Evolutionary conservation across 2,797 vertebrate species (phyloP), one percentile per base, ranked within the genome.

Genomic region (Enteromius trimaculatus): DNA sequence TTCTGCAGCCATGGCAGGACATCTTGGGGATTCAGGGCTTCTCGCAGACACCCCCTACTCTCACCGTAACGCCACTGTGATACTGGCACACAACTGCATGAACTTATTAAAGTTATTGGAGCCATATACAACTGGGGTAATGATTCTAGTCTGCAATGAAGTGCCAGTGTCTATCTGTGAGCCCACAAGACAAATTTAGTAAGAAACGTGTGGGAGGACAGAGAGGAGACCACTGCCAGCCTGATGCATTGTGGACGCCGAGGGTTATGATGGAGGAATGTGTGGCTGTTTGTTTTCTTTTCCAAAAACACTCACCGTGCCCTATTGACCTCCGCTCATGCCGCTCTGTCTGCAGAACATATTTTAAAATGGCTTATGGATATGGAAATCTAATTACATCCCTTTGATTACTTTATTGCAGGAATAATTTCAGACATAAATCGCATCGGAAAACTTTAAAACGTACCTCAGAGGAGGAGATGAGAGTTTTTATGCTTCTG

Each of bases 71-170:
- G 23, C 82, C 75, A 71, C 64, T 65, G 64, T 83, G 81, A 86
- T 72, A 83, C 83, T 69, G 19, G 49, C 74, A 66, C 68, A 74
- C 44, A 72, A 77, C 58, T 69, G 71, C 83, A 79, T 77, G 37
- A 68, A 86, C 79, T 79, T 85, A 86, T 85, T 81, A 74, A 42
- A 78, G 58, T 58, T 44, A 85, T 83, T 83, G 81, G 78, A 71
- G 83, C 55, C 83, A 79, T 70, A 82, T 69, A 83, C 75, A 84
- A 74, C 81, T 77, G 76, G 60, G 66, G 71, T 83, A 87, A 83
- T 79, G 72, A 83, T 58, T 84, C 69, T 70, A 84, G 83, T 77
- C 53, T 78, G 77, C 82, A 76, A 83, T 83, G 55, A 79, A 82
- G 75, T 79, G 68, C 71, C 39, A 47, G 47, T 75, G 62, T 74